phyloP scores from a whole-genome alignment of 2,888 invertebrate genomes.

The Volucella inanis region DNA sequence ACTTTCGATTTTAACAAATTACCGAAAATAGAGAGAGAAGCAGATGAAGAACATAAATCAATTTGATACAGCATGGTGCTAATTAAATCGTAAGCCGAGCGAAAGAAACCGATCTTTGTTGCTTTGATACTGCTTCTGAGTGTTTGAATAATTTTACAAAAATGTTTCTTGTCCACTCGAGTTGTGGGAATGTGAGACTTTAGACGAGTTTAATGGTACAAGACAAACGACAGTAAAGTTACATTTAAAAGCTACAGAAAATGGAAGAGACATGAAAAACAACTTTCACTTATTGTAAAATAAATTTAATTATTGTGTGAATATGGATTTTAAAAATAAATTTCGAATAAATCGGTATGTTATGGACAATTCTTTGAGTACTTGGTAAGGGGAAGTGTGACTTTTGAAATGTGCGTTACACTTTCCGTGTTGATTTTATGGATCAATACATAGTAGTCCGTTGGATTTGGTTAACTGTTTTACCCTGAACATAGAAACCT shows the following conservation, averaged over 20 bases:
- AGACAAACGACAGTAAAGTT: slow-evolving; percentile 27
- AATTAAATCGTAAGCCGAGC: slow-evolving; percentile 35
- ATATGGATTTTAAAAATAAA: too few species aligned
- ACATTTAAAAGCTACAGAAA: slow-evolving; percentile 46
- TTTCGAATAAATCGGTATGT: too few species aligned
- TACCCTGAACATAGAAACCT: too few species aligned
- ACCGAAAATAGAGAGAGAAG: slow-evolving; percentile 47
- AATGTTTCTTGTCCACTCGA: background rate
- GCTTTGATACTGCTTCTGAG: slow-evolving; percentile 17
- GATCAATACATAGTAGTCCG: too few species aligned
- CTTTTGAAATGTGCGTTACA: too few species aligned
- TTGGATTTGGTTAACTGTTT: too few species aligned
- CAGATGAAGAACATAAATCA: slow-evolving; percentile 14
- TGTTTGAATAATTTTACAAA: background rate
- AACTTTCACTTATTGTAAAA: slow-evolving; percentile 32
- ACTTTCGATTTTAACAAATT: slow-evolving; percentile 63
- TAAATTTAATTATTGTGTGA: too few species aligned
- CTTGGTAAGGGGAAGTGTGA: too few species aligned
- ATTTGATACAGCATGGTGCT: slow-evolving; percentile 47
- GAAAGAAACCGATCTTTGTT: slow-evolving; percentile 52
- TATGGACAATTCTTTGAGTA: too few species aligned
- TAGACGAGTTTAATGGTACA: slow-evolving; percentile 26
- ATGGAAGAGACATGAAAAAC: slow-evolving; percentile 19
- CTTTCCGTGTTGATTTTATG: too few species aligned
- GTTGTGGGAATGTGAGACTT: too few species aligned